phyloP scores from a whole-genome alignment of 2,888 invertebrate species.

The Branchipolynoe longqiensis region DNA sequence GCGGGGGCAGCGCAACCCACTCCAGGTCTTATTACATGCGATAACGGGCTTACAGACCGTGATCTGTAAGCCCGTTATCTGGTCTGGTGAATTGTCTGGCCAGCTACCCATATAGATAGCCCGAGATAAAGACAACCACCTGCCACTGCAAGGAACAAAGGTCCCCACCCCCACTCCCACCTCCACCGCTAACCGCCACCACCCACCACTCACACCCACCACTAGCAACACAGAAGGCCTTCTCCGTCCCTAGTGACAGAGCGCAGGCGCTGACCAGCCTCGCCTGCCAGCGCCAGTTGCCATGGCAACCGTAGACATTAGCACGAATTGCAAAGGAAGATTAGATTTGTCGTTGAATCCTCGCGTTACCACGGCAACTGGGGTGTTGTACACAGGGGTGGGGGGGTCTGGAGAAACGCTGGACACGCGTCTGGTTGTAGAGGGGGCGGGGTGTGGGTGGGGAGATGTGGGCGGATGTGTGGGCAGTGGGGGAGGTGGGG shows the following conservation, averaged over 20 bases:
- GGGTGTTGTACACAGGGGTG: slow-evolving; percentile 1
- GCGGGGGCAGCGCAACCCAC: too few species aligned
- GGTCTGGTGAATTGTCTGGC: background rate
- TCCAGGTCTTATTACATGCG: too few species aligned
- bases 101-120: background rate
- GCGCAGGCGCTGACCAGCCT: slow-evolving; percentile 4
- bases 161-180: background rate
- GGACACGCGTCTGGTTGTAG: background rate
- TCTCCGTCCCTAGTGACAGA: background rate
- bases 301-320: slow-evolving; percentile 9
- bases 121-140: background rate
- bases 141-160: too few species aligned
- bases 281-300: background rate
- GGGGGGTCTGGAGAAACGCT: background rate
- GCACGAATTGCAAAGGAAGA: slow-evolving; percentile 1
- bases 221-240: too few species aligned
- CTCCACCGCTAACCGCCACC: background rate
- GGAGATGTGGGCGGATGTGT: too few species aligned
- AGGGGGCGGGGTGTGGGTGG: background rate
- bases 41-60: too few species aligned
- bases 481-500: too few species aligned
- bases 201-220: background rate
- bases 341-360: slow-evolving; percentile 38
- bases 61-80: too few species aligned
- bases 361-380: slow-evolving; percentile 16